Evolutionary conservation across 2,113 vertebrate genomes (phyloP).

Genomic region (Clarias magur): DNA sequence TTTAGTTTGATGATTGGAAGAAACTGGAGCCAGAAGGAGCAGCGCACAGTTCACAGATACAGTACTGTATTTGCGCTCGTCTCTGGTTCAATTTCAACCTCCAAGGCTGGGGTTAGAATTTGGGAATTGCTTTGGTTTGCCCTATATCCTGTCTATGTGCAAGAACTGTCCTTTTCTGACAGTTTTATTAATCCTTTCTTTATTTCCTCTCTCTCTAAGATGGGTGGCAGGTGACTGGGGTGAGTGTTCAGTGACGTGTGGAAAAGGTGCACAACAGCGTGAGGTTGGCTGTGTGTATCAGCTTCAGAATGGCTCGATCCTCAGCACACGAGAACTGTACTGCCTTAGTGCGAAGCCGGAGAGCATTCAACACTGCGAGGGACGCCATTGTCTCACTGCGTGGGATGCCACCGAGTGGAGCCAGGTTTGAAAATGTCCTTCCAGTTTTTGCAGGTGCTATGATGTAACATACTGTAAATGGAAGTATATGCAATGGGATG

Average conservation of each 20-base stretch:
- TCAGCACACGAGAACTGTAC: constrained; percentile 82
- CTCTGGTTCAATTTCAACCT: neutral
- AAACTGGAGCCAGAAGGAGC: neutral
- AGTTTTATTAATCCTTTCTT: neutral
- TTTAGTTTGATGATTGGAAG: neutral
- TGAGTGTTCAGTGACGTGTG: constrained; percentile 86
- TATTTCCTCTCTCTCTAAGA: constrained; percentile 64
- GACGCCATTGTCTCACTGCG: constrained; percentile 83
- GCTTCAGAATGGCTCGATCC: constrained; percentile 85
- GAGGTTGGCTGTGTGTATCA: constrained; percentile 87
- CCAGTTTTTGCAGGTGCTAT: neutral
- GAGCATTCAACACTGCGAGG: constrained; percentile 83
- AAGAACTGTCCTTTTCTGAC: constrained; percentile 9
- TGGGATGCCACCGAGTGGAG: constrained; percentile 98
- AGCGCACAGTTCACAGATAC: neutral
- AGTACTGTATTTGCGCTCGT: neutral
- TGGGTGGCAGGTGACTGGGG: constrained; percentile 90
- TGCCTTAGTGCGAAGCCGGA: constrained; percentile 83
- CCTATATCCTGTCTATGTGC: neutral
- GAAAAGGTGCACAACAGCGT: constrained; percentile 84
- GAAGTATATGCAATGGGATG: neutral
- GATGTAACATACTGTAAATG: neutral
- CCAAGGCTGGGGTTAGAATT: neutral
- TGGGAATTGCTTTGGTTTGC: neutral
- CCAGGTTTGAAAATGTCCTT: constrained; percentile 72